Conservation (phyloP, 1,140 invertebrate species). For the Caligus rogercresseyi region DNA sequence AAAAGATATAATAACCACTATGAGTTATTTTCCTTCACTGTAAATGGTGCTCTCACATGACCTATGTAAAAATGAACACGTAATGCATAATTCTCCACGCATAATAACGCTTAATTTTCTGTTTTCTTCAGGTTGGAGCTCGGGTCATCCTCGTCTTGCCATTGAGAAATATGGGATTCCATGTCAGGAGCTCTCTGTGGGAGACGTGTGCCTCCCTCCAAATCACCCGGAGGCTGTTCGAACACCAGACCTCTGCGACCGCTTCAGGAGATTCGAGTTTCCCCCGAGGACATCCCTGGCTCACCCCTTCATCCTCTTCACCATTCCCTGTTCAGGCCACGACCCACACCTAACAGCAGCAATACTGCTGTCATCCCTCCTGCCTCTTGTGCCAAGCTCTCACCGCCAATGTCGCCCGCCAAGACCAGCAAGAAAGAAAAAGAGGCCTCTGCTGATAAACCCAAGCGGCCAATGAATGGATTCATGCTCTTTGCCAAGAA, state of each 20-base stretch:
- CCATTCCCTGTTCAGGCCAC: constrained; percentile 26
- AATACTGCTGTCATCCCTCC: constrained; percentile 13
- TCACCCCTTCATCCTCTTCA: neutral
- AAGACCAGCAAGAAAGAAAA: constrained; percentile 22
- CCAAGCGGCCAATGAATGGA: constrained; percentile 39
- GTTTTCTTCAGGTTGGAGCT: constrained; percentile 32
- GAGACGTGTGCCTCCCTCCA: constrained; percentile 31
- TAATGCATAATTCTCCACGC: too few species aligned
- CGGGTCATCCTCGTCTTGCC: constrained; percentile 28
- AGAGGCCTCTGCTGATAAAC: constrained; percentile 16
- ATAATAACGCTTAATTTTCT: too few species aligned
- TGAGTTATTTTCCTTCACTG: too few species aligned
- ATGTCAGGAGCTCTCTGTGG: constrained; percentile 28
- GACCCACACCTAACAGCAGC: constrained; percentile 25
- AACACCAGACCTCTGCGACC: constrained; percentile 27
- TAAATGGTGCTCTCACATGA: too few species aligned
- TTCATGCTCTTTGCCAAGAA: constrained; percentile 40
- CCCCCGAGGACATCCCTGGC: neutral
- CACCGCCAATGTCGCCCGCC: constrained; percentile 25
- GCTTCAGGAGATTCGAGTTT: constrained; percentile 25
- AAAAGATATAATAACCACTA: too few species aligned
- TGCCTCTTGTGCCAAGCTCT: constrained; percentile 22
- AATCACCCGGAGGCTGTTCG: constrained; percentile 27
- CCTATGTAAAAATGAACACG: too few species aligned
- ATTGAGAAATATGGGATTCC: constrained; percentile 30